Evolutionary conservation across 2,888 invertebrate species (phyloP), one percentile per base, ranked within the genome.

Genomic region (Cataglyphis livida): DNA sequence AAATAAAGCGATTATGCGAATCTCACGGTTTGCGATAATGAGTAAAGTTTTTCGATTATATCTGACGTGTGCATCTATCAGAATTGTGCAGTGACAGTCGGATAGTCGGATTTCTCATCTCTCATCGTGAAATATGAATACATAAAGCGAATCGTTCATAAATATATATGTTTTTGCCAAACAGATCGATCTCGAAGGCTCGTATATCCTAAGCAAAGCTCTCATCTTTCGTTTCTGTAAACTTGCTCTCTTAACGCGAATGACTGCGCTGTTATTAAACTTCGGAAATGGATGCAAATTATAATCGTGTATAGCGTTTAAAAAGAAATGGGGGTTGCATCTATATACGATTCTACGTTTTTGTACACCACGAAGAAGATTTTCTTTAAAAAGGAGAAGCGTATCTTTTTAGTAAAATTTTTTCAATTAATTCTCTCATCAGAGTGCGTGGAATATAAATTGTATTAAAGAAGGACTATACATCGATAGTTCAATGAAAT

Each of bases 11-110:
- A 71, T 78, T 57, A 78, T 21, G 70, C 28, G 70, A 70, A 18
- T 57, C 59, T 44, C 28, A 21, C 7, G n/a, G 41, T 12, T 10
- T 5, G 59, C 10, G 59, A 59, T 71, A 78, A 78, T 41, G 71
- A 78, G 59, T 25, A 71, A 78, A 78, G 59, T 78, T 78, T 78
- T 78, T 71, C 78, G 71, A 78, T 78, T 71, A 71, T 15, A 21
- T 10, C 41, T 41, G n/a, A 76, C 41, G 15, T n/a, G 44, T 18
- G 38, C 68, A n/a, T 0, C 44, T 18, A 18, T 78, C 38, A 38
- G 32, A 68, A 78, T 78, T 32, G 5, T 15, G 6, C 32, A 41
- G 38, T 10, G 15, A 66, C 41, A 76, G 38, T 7, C 6, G 0
- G 6, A 6, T n/a, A 9, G n/a, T 28, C 28, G 12, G n/a, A 5